Percentiles rank a stretch among this genome's conserved stretches.
Conservation (phyloP, 1,140 invertebrate species). For the Zaprionus tsacasi region DNA sequence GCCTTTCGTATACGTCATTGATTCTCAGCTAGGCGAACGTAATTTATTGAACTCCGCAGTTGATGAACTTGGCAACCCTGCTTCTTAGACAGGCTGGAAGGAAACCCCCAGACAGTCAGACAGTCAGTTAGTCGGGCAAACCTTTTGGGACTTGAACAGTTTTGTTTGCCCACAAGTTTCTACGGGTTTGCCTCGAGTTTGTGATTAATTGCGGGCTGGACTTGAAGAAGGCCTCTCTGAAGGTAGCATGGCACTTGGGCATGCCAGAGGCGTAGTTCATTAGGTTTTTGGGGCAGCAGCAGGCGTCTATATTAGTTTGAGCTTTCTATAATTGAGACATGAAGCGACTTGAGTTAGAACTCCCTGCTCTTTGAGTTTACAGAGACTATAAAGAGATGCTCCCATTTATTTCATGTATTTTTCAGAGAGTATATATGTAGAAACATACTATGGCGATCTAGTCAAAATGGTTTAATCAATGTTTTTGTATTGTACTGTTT, state of each 20-base stretch:
- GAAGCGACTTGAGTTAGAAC: neutral
- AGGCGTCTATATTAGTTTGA: constrained; percentile 44
- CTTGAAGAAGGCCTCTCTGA: too few relatives aligned
- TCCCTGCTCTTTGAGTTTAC: neutral
- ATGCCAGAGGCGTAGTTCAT: constrained; percentile 70
- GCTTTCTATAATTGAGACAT: neutral
- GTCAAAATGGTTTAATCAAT: too few relatives aligned
- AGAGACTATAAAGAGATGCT: neutral
- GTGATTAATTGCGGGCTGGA: constrained; percentile 67
- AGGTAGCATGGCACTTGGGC: constrained; percentile 51
- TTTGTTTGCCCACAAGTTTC: constrained; percentile 71
- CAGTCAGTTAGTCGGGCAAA: constrained; percentile 31
- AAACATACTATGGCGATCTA: too few relatives aligned
- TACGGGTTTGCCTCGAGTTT: constrained; percentile 49
- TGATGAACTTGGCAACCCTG: constrained; percentile 28
- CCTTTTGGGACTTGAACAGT: constrained; percentile 76
- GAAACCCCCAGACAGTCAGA: neutral
- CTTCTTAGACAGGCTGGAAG: neutral
- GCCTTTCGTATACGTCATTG: constrained; percentile 71
- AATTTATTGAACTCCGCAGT: constrained; percentile 74
- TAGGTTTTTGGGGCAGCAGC: constrained; percentile 33
- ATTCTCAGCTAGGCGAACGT: constrained; percentile 58
- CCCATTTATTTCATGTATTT: neutral
- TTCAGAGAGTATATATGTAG: neutral
- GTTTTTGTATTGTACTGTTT: too few relatives aligned